Base-by-base conservation (phyloP, 2,888 invertebrate genomes). In the Morpho achilles region DNA sequence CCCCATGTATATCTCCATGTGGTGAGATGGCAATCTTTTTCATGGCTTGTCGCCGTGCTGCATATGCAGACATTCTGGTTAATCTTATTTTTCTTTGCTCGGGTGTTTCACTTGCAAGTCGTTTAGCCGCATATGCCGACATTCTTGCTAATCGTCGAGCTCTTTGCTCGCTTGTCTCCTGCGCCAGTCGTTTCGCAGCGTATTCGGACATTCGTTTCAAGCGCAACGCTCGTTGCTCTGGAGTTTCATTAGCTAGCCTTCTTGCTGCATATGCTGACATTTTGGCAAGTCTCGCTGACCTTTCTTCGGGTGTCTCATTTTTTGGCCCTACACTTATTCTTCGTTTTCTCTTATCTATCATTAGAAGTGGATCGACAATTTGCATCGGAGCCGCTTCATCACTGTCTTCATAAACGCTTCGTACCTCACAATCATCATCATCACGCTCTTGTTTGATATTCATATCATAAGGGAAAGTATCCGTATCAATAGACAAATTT, bases 211-310 rank as follows among this genome's bases (percentile, higher is more conserved):
- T 91, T 22, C 88, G 80, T 61, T 76, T 80, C 0, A 91, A 75
- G 41, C 90, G 75, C 8, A 62, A 16, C 2, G 84, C 79, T 2
- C 90, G 79, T 68, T 87, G 86, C 10, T 82, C 85, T 2, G 87
- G 82, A 10, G 82, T 76, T 71, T 90, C 89, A 50, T 82, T 87
- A 0, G 89, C 88, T 16, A 90, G 76, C 54, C 88, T 76, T 58
- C 80, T 80, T 80, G 88, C 87, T n/a, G 88, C 85, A 60, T 89
- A 89, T 2, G 87, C 87, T 0, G 88, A 88, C 88, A 89, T 89
- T 67, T 82, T 86, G 2, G 87, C 82, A 22, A 89, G 69, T 7
- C 89, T 78, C 46, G 71, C 64, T 10, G 82, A 75, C 63, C 89
- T 76, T 59, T 87, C 84, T 51, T 80, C 77, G 7, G 82, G 67